Evolutionary conservation across 2,888 invertebrate genomes (phyloP), one percentile per base, ranked within the genome.

Genomic region (Neria commutata): DNA sequence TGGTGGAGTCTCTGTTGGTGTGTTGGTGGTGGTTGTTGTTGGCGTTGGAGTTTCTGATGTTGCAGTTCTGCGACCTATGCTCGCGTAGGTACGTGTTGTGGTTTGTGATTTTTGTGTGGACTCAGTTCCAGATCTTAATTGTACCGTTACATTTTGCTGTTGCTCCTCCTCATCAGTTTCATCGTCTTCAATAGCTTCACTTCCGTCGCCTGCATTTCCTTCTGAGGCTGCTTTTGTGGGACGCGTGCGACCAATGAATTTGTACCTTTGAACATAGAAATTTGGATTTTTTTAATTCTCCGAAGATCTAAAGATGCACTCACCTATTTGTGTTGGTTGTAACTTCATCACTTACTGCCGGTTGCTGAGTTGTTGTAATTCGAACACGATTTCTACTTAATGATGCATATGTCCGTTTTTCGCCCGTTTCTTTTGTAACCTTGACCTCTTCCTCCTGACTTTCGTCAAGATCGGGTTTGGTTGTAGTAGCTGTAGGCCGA

Each of bases 401-500:
- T 4, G 77, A 67, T 11, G 71, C 67, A 52, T 81, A 81, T 0
- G 72, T 62, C 19, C 75, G 76, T 51, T 67, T 66, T 17, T 69
- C 72, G 3, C 26, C 21, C 10, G 51, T 48, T 6, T 65, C 62
- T 37, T 65, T 57, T 0, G 58, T 40, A 2, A 51, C 24, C 25
- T 46, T 58, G 3, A 59, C 29, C 11, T 55, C 56, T 25, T 65
- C 52, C 34, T 4, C 10, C 42, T 6, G 37, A 24, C 29, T 63
- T 58, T 11, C 34, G 21, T 56, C 56, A 0, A 49, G 42, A 2
- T 67, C 64, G 3, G 67, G 48, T 14, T 42, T 65, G 0, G 67
- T 34, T 24, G 73, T 83, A 0, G 85, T 84, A n/a, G n/a, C n/a
- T 0, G 85, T 83, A 14, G 87, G 88, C 68, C 86, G 84, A 0